phyloP scores from a whole-genome alignment of 2,888 invertebrate genomes.

The Mythimna pallens region DNA sequence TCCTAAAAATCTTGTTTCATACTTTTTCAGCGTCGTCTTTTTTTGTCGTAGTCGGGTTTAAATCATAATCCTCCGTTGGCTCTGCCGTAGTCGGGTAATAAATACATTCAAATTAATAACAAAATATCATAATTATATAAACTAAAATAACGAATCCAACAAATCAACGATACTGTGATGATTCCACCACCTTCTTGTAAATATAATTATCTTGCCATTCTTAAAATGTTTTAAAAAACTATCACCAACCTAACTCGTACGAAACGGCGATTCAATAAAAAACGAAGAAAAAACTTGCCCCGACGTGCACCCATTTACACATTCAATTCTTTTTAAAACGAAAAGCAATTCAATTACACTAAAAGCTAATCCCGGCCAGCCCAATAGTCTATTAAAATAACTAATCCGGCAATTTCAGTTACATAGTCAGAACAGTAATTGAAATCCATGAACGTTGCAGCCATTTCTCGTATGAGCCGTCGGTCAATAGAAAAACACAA shows the following conservation, averaged over 20 bases:
- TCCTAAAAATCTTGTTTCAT: too few relatives aligned
- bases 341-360: slow-evolving; percentile 61
- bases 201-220: too few relatives aligned
- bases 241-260: background rate
- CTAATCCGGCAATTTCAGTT: slow-evolving; percentile 77
- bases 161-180: too few relatives aligned
- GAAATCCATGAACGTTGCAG: slow-evolving; percentile 78
- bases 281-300: background rate
- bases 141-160: too few relatives aligned
- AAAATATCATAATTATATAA: too few relatives aligned
- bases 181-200: too few relatives aligned
- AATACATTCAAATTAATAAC: too few relatives aligned
- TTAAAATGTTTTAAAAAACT: too few relatives aligned
- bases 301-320: slow-evolving; percentile 19
- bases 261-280: background rate
- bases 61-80: too few relatives aligned
- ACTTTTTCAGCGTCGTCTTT: too few relatives aligned
- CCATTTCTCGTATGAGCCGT: slow-evolving; percentile 80
- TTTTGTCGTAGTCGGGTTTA: too few relatives aligned
- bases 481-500: slow-evolving; percentile 88
- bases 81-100: too few relatives aligned
- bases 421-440: slow-evolving; percentile 83
- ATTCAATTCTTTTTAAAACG: slow-evolving; percentile 41
- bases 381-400: slow-evolving; percentile 71
- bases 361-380: slow-evolving; percentile 41